Evolutionary conservation across 2,797 vertebrate species (phyloP).

Genomic region (Lemur catta): DNA sequence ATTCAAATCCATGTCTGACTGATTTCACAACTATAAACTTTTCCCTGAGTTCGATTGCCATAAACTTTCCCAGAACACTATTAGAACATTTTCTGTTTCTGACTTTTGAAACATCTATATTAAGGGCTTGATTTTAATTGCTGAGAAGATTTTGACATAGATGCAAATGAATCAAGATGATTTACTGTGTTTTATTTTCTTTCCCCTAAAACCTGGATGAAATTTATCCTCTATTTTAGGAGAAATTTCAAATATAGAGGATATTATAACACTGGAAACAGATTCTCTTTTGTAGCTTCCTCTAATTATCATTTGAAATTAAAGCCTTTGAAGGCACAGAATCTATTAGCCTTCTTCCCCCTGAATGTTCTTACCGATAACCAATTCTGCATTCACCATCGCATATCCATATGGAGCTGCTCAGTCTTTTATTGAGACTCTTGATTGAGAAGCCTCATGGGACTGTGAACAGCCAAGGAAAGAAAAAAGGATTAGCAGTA

Average conservation of each 20-base stretch:
- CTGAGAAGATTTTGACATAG: neutral
- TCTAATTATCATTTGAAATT: constrained; percentile 45
- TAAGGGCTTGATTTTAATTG: constrained; percentile 20
- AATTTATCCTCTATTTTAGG: neutral
- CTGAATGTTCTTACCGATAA: neutral
- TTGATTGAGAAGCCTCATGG: constrained; percentile 21
- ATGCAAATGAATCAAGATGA: neutral
- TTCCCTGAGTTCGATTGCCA: neutral
- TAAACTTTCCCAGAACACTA: neutral
- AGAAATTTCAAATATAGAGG: neutral
- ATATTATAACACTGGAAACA: neutral
- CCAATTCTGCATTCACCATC: neutral
- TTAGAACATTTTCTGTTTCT: neutral
- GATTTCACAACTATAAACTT: neutral
- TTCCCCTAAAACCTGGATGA: neutral
- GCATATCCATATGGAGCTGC: neutral
- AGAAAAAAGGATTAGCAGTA: constrained; percentile 51
- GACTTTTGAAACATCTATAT: neutral
- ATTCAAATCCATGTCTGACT: neutral
- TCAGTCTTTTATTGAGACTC: constrained; percentile 16
- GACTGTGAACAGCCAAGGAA: constrained; percentile 29
- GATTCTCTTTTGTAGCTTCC: neutral
- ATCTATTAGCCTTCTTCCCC: neutral
- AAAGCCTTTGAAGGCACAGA: neutral
- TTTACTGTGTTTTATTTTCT: neutral